These are phyloP conservation scores for Drosophila ficusphila DNA, from an alignment of 1,140 invertebrate species.

Conservation along the genomic window DNA sequence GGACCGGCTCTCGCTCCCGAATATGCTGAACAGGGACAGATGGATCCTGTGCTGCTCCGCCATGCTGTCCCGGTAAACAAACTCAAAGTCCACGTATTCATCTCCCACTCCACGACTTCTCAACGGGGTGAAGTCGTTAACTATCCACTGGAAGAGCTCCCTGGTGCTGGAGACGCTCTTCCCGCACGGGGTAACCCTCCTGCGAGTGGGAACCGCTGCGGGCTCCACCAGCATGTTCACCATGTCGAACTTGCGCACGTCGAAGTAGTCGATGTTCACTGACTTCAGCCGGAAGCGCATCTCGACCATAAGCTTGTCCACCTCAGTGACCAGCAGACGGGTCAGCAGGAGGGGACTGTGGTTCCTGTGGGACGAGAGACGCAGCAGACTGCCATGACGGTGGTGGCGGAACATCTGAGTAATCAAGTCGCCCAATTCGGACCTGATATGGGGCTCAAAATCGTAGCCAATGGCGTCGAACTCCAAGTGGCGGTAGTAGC, in stretches of 20 bases:
- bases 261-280: slow-evolving; percentile 62
- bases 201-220: not conserved
- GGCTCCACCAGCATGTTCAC: slow-evolving; percentile 48
- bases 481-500: slow-evolving; percentile 54
- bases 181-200: not conserved
- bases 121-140: slow-evolving; percentile 42
- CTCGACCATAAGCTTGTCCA: slow-evolving; percentile 49
- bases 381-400: slow-evolving; percentile 47
- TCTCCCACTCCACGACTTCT: slow-evolving; percentile 42
- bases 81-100: slow-evolving; percentile 64
- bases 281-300: slow-evolving; percentile 29
- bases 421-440: slow-evolving; percentile 32
- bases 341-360: slow-evolving; percentile 48
- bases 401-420: slow-evolving; percentile 41
- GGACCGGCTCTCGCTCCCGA: slow-evolving; percentile 39
- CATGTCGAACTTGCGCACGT: slow-evolving; percentile 72
- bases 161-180: slow-evolving; percentile 41
- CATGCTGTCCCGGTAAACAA: slow-evolving; percentile 26
- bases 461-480: slow-evolving; percentile 67
- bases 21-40: slow-evolving; percentile 57
- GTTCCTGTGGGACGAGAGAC: slow-evolving; percentile 34
- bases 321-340: slow-evolving; percentile 55
- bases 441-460: slow-evolving; percentile 39
- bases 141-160: slow-evolving; percentile 66
- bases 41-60: slow-evolving; percentile 25